Base-by-base conservation (phyloP, 2,797 vertebrate species). In the Notoglanidium macrostoma region DNA sequence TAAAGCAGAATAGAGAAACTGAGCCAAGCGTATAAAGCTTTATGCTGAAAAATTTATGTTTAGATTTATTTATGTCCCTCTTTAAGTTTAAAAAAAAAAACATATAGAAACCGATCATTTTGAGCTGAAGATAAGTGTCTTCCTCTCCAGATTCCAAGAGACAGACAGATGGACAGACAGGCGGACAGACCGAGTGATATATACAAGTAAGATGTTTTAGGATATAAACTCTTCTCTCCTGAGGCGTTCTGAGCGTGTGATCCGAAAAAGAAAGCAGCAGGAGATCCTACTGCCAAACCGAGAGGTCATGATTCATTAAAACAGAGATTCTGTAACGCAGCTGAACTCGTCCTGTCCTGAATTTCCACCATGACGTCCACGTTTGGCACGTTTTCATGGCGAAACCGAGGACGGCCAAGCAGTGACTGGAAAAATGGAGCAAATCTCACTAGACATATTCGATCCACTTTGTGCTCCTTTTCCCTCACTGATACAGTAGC, bases 261-360 rank as follows among this genome's bases (percentile, higher is more conserved):
- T 85, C 72, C 65, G 57, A 73, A 85, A 72, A 54, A 70, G 65
- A 70, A 72, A 59, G 29, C 57, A 85, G 72, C n/a, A 29, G 59
- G 72, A 65, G 57, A 77, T 65, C 59, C 46, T 26, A 0, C 55
- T 46, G 72, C 70, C 84, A 85, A 54, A 85, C 26, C 1, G 72
- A 85, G 35, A 61, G 57, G 59, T 85, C 84, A 85, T 77, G 70
- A 85, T 85, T 85, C 84, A 85, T 76, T 76, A 85, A 76, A 85
- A 61, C 5, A 29, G 57, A 73, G 83, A 85, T 85, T 63, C 57
- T 76, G 70, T 51, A 76, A 61, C 9, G 40, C 83, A 73, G 68
- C 84, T 77, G 57, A 85, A 85, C 70, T 78, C 29, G 14, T 26
- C 57, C n/a, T 67, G 84, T 65, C 72, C 84, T 78, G 29, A 85